Base-by-base conservation (phyloP, 2,113 vertebrate species). In the Marmota flaviventris region DNA sequence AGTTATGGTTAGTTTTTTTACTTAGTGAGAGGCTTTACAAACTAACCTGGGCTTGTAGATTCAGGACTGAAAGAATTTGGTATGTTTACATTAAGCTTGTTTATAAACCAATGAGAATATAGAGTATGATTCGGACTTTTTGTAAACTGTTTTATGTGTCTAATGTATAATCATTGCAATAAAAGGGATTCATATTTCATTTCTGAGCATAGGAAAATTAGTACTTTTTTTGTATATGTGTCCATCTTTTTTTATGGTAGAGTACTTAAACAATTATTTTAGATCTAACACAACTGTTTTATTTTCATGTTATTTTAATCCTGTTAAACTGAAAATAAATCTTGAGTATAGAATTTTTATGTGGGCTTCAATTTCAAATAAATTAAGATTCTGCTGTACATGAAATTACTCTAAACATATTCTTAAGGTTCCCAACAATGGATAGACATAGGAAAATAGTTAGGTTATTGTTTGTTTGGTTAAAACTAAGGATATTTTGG, bases 181-280 rank as follows among this genome's bases (percentile, higher is more conserved):
- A 48, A 34, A 24, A 22, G 45, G 2, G 37, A 53, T 53, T 82
- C n/a, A 63, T 56, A 79, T 69, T 89, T 92, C 20, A 92, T 13
- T 79, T 94, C 24, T 63, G 84, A 84, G 51, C 39, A 39, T 77
- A n/a, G 77, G 58, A 89, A 92, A 92, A 88, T 77, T 78, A 34
- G 75, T 88, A 14, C 13, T 89, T 69, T 22, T 81, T 16, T 78
- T 78, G 12, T 73, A 1, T 85, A 32, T 69, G 42, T 87, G 22
- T 82, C 65, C 20, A 27, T 77, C 20, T 75, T 75, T 34, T 34
- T 58, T 34, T 48, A 67, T 82, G 51, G 27, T 58, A 70, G 92
- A 69, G 92, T 76, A 39, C 75, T 75, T 70, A 69, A 16, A 82
- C 17, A 56, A 17, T 51, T 93, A 61, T 61, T 67, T 25, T 51